These are phyloP conservation scores for Oxystoma pomonae DNA, from an alignment of 2,888 invertebrate genomes.

Conservation along the genomic window DNA sequence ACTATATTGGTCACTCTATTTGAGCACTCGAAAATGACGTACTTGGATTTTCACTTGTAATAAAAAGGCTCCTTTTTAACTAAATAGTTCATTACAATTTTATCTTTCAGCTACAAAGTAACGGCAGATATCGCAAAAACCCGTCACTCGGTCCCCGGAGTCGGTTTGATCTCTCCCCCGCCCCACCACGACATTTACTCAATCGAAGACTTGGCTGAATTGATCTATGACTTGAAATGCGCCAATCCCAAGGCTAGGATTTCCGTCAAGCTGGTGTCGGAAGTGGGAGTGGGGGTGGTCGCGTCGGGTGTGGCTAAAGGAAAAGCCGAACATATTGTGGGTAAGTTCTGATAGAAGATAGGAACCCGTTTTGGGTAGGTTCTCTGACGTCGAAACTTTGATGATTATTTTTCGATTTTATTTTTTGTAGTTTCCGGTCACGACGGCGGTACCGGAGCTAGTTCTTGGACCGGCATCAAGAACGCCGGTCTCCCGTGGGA, in stretches of 20 bases:
- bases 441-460: conserved; percentile 98
- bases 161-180: conserved; percentile 96
- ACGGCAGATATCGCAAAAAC: conserved; percentile 93
- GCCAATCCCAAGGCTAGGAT: conserved; percentile 94
- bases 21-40: too few relatives aligned
- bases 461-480: conserved; percentile 99
- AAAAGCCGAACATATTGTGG: conserved; percentile 95
- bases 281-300: conserved; percentile 92
- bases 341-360: too few relatives aligned
- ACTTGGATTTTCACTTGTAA: too few relatives aligned
- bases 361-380: too few relatives aligned
- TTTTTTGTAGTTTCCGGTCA: conserved; percentile 91
- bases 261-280: conserved; percentile 96
- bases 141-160: conserved; percentile 93
- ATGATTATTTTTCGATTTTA: too few relatives aligned
- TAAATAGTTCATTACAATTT: conserved; percentile 5
- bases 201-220: conserved; percentile 96
- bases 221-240: conserved; percentile 97
- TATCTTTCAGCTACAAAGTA: conserved; percentile 62
- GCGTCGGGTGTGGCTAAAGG: conserved; percentile 81
- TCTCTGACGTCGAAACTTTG: too few relatives aligned
- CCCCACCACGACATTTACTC: conserved; percentile 99
- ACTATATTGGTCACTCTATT: too few relatives aligned
- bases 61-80: neutral
- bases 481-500: conserved; percentile 98